Evolutionary conservation across 2,113 vertebrate genomes (phyloP).

Genomic region (Tetrax tetrax): DNA sequence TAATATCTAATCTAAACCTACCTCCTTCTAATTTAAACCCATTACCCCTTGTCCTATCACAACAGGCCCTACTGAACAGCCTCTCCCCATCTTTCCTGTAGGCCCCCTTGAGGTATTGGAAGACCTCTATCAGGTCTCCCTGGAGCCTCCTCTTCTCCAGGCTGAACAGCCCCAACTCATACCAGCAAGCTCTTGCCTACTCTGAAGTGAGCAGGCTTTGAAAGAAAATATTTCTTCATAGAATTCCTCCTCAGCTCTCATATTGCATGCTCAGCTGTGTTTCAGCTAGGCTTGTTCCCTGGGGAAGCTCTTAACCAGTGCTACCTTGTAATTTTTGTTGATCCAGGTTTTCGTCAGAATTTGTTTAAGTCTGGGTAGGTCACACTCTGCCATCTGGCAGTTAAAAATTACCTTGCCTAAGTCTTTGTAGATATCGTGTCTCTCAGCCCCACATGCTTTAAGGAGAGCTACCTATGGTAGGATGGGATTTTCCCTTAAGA

Average conservation of each 20-base stretch:
- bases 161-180: too few relatives aligned
- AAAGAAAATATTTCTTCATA: not conserved
- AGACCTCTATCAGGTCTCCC: too few relatives aligned
- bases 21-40: too few relatives aligned
- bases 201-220: not conserved
- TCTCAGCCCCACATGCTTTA: not conserved
- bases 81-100: too few relatives aligned
- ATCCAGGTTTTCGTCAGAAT: not conserved
- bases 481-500: not conserved
- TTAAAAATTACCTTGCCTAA: not conserved
- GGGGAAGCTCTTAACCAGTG: not conserved
- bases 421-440: not conserved
- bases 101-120: too few relatives aligned
- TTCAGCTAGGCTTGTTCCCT: not conserved
- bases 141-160: too few relatives aligned
- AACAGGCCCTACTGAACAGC: too few relatives aligned
- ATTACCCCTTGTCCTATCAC: too few relatives aligned
- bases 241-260: not conserved
- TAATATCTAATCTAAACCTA: too few relatives aligned
- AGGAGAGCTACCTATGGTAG: not conserved
- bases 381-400: not conserved
- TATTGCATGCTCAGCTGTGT: not conserved
- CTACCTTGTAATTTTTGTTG: not conserved
- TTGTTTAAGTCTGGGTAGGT: not conserved
- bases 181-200: not conserved